Conservation (phyloP, 2,113 vertebrate genomes). For the Protobothrops mucrosquamatus region DNA sequence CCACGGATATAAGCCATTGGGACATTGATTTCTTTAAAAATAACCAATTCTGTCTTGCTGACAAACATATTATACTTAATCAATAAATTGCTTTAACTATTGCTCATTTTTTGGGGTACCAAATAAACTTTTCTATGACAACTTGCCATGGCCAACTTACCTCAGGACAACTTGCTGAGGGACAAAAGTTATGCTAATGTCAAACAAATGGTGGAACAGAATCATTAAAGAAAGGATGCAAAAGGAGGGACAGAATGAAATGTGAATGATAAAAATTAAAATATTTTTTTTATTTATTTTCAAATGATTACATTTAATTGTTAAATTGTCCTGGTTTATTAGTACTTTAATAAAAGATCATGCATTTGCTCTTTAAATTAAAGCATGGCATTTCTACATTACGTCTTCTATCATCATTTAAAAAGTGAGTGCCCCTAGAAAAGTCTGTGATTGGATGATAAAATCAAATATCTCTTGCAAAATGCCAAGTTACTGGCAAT, state of each 20-base stretch:
- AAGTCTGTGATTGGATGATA: neutral
- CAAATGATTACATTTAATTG: neutral
- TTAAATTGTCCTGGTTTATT: neutral
- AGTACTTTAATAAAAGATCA: slow-evolving; percentile 21
- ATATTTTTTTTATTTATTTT: neutral
- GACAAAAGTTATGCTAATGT: neutral
- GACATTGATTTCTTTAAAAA: slow-evolving; percentile 11
- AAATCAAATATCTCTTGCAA: neutral
- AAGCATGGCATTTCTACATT: slow-evolving; percentile 10
- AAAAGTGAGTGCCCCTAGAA: neutral
- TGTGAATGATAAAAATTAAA: neutral
- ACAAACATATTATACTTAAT: neutral
- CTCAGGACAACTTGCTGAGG: neutral
- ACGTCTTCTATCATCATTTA: neutral
- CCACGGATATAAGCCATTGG: neutral
- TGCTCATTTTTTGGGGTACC: neutral
- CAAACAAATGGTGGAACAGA: neutral
- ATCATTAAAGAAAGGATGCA: neutral
- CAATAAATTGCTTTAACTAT: slow-evolving; percentile 2
- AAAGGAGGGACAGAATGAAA: neutral
- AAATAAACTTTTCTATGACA: neutral
- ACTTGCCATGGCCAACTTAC: neutral
- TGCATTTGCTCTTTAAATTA: neutral
- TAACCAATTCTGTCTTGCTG: neutral
- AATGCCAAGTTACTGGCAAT: neutral